Conservation (phyloP, 2,113 vertebrate species). For the Chionomys nivalis region DNA sequence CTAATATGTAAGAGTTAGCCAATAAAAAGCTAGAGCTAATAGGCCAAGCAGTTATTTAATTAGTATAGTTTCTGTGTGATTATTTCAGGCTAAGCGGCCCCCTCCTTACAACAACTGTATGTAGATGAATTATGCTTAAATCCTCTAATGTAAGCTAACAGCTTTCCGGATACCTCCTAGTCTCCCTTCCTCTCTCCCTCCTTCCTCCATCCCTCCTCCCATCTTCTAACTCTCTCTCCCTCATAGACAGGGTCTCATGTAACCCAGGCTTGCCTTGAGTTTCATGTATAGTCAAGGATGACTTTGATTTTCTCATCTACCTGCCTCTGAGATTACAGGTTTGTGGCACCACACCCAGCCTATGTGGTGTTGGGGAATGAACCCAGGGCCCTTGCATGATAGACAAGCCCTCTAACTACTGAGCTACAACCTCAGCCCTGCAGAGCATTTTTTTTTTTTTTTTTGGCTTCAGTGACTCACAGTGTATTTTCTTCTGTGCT, state of each 20-base stretch:
- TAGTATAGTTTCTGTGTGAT: too few relatives aligned
- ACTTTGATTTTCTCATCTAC: background rate
- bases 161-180: background rate
- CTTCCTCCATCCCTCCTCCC: background rate
- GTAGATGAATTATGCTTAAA: conserved; percentile 32
- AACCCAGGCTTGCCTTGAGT: background rate
- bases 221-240: background rate
- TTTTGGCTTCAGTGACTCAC: background rate
- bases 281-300: background rate
- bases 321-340: background rate
- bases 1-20: too few relatives aligned
- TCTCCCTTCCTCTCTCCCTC: too few relatives aligned
- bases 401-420: background rate
- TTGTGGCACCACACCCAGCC: background rate
- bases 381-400: background rate
- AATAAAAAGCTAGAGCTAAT: too few relatives aligned
- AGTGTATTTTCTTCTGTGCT: background rate
- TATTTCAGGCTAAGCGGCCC: too few relatives aligned
- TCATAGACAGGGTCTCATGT: background rate
- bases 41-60: too few relatives aligned
- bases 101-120: background rate
- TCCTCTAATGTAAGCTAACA: conserved; percentile 12
- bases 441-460: background rate
- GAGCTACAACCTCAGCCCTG: background rate
- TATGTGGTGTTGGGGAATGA: background rate